phyloP scores from a whole-genome alignment of 1,140 invertebrate species.

The Brachionus asplanchnoidis region DNA sequence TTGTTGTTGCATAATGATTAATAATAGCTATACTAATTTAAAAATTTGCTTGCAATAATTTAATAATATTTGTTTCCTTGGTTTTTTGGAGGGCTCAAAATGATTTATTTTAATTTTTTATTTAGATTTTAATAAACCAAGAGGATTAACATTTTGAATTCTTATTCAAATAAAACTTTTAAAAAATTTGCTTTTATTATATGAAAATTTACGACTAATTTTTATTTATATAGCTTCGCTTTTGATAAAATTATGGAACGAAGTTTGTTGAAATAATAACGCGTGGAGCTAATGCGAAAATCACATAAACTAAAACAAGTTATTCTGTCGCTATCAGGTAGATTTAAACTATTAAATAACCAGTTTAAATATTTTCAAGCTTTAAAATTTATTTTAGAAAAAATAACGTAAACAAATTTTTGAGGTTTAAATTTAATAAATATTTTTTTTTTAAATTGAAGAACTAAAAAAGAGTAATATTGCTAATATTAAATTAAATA shows the following conservation, averaged over 20 bases:
- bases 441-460: too few relatives aligned
- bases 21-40: too few relatives aligned
- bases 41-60: not conserved
- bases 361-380: not conserved
- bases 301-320: not conserved
- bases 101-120: not conserved
- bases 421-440: too few relatives aligned
- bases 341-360: not conserved
- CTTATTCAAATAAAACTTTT: not conserved
- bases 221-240: not conserved
- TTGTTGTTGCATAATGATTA: too few relatives aligned
- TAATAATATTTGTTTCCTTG: not conserved
- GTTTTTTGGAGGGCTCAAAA: not conserved
- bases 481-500: too few relatives aligned
- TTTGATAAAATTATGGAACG: not conserved
- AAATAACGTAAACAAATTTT: not conserved
- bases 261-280: not conserved
- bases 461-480: too few relatives aligned
- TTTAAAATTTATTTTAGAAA: not conserved
- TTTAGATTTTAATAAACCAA: not conserved
- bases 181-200: not conserved
- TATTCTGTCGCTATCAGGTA: not conserved
- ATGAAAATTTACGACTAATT: not conserved
- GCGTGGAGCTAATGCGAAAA: not conserved
- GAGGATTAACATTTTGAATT: not conserved